A percentile compares a stretch with the other conserved stretches of the same genome.
These are phyloP conservation scores for Dicrurus megarhynchus DNA, from an alignment of 2,113 vertebrate genomes.

Conservation along the genomic window DNA sequence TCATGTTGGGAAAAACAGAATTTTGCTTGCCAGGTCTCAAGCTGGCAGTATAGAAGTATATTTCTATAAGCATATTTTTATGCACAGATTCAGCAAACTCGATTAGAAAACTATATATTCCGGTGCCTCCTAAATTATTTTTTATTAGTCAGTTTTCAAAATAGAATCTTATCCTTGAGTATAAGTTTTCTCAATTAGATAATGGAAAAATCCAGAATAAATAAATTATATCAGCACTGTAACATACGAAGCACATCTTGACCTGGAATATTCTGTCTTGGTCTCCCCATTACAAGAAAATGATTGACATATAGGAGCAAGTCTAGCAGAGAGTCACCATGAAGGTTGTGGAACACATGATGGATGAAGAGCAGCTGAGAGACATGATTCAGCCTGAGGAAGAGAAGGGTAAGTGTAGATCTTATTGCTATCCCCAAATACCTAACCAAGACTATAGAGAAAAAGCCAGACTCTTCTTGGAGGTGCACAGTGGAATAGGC, in stretches of 20 bases:
- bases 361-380: background rate
- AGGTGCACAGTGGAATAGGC: background rate
- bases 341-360: background rate
- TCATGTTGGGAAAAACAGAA: background rate
- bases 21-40: background rate
- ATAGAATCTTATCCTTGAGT: background rate
- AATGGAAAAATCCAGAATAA: background rate
- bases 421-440: constrained; percentile 5
- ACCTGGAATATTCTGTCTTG: background rate
- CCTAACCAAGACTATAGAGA: background rate
- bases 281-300: background rate
- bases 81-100: background rate
- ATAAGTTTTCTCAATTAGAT: background rate
- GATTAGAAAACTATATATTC: background rate
- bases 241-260: background rate
- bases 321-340: background rate
- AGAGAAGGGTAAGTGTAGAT: background rate
- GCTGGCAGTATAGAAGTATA: background rate
- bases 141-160: background rate
- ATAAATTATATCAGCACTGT: background rate
- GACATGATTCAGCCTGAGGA: background rate
- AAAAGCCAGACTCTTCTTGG: background rate
- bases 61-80: background rate
- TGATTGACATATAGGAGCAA: background rate
- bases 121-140: background rate